These are phyloP conservation scores for Hofmannophila pseudospretella DNA, from an alignment of 2,888 invertebrate genomes.

Conservation along the genomic window DNA sequence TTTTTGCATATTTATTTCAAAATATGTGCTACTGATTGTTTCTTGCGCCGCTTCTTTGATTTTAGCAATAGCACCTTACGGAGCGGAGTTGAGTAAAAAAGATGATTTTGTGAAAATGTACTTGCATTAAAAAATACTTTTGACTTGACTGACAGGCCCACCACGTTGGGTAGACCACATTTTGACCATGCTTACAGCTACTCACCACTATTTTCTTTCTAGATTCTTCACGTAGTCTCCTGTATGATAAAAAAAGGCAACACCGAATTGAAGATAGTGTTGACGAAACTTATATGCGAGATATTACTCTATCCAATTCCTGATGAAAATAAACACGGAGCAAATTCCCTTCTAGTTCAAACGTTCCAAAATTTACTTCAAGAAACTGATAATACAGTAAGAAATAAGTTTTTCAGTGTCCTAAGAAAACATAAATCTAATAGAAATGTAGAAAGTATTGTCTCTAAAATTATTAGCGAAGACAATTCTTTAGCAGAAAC, in stretches of 20 bases:
- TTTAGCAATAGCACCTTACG: too few species aligned
- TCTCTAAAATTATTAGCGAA: slow-evolving; percentile 25
- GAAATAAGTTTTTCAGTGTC: slow-evolving; percentile 26
- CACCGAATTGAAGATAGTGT: slow-evolving; percentile 36
- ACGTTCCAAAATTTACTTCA: slow-evolving; percentile 31
- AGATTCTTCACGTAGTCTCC: slow-evolving; percentile 48
- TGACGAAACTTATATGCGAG: slow-evolving; percentile 41
- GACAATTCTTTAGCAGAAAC: slow-evolving; percentile 24
- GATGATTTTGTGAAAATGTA: too few species aligned
- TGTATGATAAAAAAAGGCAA: slow-evolving; percentile 36
- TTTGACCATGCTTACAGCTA: too few species aligned
- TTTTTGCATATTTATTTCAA: too few species aligned
- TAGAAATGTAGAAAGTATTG: slow-evolving; percentile 25
- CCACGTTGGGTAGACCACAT: too few species aligned
- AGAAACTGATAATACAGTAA: slow-evolving; percentile 26
- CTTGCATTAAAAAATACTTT: too few species aligned
- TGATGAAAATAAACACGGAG: slow-evolving; percentile 25
- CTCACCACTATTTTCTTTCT: slow-evolving; percentile 1
- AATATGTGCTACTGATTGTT: too few species aligned
- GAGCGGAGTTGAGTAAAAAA: too few species aligned
- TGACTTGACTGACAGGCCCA: too few species aligned
- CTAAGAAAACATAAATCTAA: slow-evolving; percentile 19
- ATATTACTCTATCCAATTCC: slow-evolving; percentile 25
- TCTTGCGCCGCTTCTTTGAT: too few species aligned
- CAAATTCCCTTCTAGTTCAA: slow-evolving; percentile 23